phyloP scores from a whole-genome alignment of 2,113 vertebrate genomes.

The Raja brachyura region DNA sequence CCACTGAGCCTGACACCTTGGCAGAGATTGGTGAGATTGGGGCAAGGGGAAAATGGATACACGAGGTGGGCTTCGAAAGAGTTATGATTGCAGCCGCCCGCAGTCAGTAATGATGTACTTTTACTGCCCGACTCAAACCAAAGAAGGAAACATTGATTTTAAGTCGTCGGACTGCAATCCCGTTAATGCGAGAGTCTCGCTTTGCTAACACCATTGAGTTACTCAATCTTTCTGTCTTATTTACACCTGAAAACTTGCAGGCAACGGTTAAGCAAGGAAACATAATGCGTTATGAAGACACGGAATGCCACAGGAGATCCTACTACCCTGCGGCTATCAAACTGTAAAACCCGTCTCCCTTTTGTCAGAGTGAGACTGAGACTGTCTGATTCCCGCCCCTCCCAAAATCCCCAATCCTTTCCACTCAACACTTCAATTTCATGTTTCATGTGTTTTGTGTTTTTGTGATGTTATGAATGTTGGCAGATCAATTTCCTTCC shows the following conservation, averaged over 20 bases:
- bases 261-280: neutral
- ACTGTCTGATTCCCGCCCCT: no score
- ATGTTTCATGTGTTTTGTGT: no score
- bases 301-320: no score
- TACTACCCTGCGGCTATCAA: no score
- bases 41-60: neutral
- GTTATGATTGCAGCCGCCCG: neutral
- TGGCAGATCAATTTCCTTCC: no score
- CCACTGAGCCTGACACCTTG: neutral
- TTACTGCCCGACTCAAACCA: neutral
- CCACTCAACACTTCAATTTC: no score
- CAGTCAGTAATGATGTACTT: neutral
- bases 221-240: neutral
- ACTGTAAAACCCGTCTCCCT: neutral
- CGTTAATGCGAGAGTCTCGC: neutral
- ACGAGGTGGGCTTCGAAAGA: neutral
- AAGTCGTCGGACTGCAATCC: neutral
- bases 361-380: no score
- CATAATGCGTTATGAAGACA: neutral
- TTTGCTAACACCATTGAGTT: neutral
- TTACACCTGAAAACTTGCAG: neutral
- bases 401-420: no score
- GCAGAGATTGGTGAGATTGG: neutral
- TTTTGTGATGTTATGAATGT: no score
- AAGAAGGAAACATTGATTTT: constrained; percentile 10